Evolutionary conservation across 2,113 vertebrate genomes (phyloP).

Genomic region (Polypterus bichir): DNA sequence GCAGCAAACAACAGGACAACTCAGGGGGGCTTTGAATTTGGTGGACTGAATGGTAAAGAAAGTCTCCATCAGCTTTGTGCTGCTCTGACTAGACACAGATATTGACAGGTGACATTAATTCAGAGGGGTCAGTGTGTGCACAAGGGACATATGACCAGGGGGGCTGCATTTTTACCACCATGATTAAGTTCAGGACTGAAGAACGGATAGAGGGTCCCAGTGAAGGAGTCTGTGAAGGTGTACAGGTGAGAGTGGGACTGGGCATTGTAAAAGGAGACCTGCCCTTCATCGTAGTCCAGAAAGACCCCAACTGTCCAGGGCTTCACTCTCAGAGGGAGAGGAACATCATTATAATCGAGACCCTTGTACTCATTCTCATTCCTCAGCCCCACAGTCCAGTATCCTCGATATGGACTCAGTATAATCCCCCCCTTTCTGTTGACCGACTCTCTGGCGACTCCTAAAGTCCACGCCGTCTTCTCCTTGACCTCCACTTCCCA

Average conservation of each 20-base stretch:
- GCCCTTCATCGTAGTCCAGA: conserved; percentile 40
- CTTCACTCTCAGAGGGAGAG: conserved; percentile 19
- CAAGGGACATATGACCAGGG: conserved; percentile 38
- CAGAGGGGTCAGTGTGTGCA: too few relatives aligned
- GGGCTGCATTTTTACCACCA: conserved; percentile 32
- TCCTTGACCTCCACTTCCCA: conserved; percentile 52
- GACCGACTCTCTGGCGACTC: conserved; percentile 36
- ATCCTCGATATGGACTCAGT: conserved; percentile 42
- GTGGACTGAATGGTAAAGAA: too few relatives aligned
- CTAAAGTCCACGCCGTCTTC: conserved; percentile 56
- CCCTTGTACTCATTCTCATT: conserved; percentile 21
- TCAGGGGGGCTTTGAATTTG: too few relatives aligned
- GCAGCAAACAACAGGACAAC: too few relatives aligned
- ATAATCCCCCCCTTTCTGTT: conserved; percentile 48
- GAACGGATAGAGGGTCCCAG: conserved; percentile 48
- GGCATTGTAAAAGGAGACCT: conserved; percentile 44
- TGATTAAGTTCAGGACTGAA: conserved; percentile 48
- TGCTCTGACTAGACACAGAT: too few relatives aligned
- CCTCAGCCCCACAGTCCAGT: conserved; percentile 52
- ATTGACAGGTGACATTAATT: too few relatives aligned
- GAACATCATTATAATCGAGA: conserved; percentile 23
- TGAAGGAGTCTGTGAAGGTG: conserved; percentile 38
- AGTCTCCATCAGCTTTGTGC: too few relatives aligned
- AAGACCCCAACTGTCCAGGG: conserved; percentile 32
- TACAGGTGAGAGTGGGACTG: conserved; percentile 34